Percentiles rank a stretch among this genome's conserved stretches.
Evolutionary conservation across 2,797 vertebrate genomes (phyloP).

Genomic region (Lepidocolaptes lacrymiger): DNA sequence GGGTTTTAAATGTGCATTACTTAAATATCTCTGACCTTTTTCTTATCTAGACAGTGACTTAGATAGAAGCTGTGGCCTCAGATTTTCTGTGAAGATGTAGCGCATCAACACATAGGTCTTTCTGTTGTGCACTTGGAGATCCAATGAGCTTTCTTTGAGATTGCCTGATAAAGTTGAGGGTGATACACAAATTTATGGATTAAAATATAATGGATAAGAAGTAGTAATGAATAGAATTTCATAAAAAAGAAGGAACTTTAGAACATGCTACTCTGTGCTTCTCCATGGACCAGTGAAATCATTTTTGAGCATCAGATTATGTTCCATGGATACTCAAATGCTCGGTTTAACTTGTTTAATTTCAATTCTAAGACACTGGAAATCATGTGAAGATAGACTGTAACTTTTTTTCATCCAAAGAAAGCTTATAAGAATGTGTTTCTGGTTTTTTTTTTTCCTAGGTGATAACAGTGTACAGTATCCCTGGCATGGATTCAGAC

Average conservation of each 20-base stretch:
- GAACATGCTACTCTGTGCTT: background rate
- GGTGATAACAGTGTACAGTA: constrained; percentile 95
- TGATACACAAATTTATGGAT: background rate
- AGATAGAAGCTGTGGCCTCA: background rate
- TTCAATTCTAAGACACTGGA: background rate
- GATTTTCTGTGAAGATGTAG: background rate
- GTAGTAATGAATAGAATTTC: background rate
- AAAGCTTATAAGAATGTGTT: background rate
- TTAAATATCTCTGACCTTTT: background rate
- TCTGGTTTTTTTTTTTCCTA: constrained; percentile 70
- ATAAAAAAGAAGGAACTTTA: background rate
- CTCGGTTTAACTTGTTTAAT: background rate
- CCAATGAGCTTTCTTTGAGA: background rate
- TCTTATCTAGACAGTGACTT: background rate
- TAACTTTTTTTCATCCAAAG: background rate
- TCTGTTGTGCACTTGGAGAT: background rate
- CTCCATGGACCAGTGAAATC: background rate
- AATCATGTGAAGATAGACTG: background rate
- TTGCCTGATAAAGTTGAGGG: background rate
- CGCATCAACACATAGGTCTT: background rate
- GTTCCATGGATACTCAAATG: background rate
- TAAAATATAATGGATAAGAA: background rate
- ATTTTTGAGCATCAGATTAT: background rate
- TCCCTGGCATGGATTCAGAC: constrained; percentile 95
- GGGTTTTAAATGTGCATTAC: background rate